Base-by-base conservation (phyloP, 2,888 invertebrate genomes). In the Yponomeuta plumbellus region DNA sequence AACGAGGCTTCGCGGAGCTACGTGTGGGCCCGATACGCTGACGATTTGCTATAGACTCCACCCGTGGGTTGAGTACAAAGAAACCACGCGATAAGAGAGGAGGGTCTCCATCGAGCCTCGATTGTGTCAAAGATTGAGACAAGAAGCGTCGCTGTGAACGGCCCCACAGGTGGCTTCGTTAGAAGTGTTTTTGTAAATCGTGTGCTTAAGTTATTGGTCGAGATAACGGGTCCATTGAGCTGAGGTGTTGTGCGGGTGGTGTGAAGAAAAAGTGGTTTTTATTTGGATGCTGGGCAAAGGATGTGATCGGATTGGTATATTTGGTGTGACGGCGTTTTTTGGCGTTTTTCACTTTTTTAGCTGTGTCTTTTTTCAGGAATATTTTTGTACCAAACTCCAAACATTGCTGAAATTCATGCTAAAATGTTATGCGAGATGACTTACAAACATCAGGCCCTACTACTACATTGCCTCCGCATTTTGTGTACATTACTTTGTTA, bases 241-340 rank as follows among this genome's bases (percentile, higher is more conserved):
- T 79, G 80, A 84, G 83, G 86, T 87, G 87, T 86, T 85, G 86
- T 88, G 88, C 40, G 63, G 80, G 85, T 87, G 85, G 75, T 52
- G 44, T 52, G 44, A 52, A 52, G 44, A 52, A 5, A 52, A 52
- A 52, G 44, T 52, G 44, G 44, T 52, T 52, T 52, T 52, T 13
- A 52, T 34, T 34, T 34, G 57, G 57, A 65, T 13, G 52, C 59
- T 59, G 59, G 40, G 56, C 59, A 66, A 40, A 66, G 61, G 68
- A 66, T 69, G 66, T 62, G 17, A 17, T 52, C 44, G 17, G 44
- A 52, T 52, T 52, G 44, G 44, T 52, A 52, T 52, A 52, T 52
- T 17, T 52, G 13, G 44, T 52, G 44, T 52, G 2, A 8, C 44
- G 44, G 13, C 13, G 17, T 17, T 13, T 17, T 17, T 52, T 17